phyloP scores from a whole-genome alignment of 2,888 invertebrate genomes.

The Cerceris ruficornis region DNA sequence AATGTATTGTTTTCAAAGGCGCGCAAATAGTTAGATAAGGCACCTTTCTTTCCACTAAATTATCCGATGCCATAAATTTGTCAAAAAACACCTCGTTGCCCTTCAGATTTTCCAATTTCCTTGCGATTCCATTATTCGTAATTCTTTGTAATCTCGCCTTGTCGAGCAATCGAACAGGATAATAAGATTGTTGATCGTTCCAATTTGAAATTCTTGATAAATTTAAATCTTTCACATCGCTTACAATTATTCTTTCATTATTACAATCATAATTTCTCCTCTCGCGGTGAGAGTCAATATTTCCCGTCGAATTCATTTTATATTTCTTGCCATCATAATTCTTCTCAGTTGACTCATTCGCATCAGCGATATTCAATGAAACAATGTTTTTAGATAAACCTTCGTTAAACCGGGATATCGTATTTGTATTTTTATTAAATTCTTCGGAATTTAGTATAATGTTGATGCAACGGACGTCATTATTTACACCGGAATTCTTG shows the following conservation, averaged over 20 bases:
- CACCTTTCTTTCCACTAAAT: not conserved
- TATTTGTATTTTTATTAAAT: not conserved
- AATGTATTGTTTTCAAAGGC: too few species aligned
- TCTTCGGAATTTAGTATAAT: constrained; percentile 32
- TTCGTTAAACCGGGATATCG: not conserved
- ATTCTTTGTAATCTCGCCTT: not conserved
- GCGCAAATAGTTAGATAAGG: too few species aligned
- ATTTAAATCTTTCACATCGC: too few species aligned
- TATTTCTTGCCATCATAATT: too few species aligned
- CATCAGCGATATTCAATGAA: too few species aligned
- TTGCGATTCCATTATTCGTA: not conserved
- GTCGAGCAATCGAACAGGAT: not conserved
- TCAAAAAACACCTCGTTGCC: not conserved
- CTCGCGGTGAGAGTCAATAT: too few species aligned
- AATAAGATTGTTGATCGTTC: too few species aligned
- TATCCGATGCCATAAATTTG: not conserved
- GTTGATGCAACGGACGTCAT: constrained; percentile 34
- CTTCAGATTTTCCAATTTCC: not conserved
- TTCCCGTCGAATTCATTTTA: too few species aligned
- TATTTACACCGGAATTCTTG: not conserved
- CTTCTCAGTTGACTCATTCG: too few species aligned
- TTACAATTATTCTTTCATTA: too few species aligned
- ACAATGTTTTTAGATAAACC: not conserved
- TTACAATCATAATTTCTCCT: too few species aligned
- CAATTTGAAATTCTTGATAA: too few species aligned